phyloP scores from a whole-genome alignment of 2,888 invertebrate species.

The Mechanitis mazaeus region DNA sequence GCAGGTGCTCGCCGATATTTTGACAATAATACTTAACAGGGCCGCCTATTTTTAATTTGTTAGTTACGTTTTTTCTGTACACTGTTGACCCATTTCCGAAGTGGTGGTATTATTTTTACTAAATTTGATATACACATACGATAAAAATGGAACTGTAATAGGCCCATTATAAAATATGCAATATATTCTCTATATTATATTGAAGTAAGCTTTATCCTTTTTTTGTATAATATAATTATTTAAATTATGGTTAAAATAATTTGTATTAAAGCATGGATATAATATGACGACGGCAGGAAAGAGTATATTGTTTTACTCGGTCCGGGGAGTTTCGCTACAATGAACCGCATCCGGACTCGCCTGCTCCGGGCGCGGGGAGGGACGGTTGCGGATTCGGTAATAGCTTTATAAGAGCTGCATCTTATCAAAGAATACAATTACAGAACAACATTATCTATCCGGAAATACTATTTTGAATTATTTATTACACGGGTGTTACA shows the following conservation, averaged over 20 bases:
- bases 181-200: not conserved
- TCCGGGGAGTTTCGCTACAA: conserved; percentile 75
- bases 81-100: conserved; percentile 64
- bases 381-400: no score
- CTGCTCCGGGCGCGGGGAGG: conserved; percentile 26
- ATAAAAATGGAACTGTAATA: conserved; percentile 32
- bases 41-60: conserved; percentile 66
- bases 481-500: no score
- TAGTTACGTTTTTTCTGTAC: conserved; percentile 50
- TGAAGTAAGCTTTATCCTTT: not conserved
- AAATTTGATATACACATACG: conserved; percentile 49
- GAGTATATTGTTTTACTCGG: conserved; percentile 69
- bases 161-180: conserved; percentile 11
- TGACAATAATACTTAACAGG: conserved; percentile 74
- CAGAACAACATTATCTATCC: no score
- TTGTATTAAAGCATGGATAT: conserved; percentile 18
- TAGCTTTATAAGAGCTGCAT: no score
- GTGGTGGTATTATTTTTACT: conserved; percentile 52
- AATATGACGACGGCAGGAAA: conserved; percentile 66
- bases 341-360: conserved; percentile 69
- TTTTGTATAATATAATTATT: not conserved
- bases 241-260: conserved; percentile 30
- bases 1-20: conserved; percentile 72
- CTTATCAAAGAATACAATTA: no score
- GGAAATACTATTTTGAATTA: no score